phyloP scores from a whole-genome alignment of 2,888 invertebrate species.

The Hedychridium roseum region DNA sequence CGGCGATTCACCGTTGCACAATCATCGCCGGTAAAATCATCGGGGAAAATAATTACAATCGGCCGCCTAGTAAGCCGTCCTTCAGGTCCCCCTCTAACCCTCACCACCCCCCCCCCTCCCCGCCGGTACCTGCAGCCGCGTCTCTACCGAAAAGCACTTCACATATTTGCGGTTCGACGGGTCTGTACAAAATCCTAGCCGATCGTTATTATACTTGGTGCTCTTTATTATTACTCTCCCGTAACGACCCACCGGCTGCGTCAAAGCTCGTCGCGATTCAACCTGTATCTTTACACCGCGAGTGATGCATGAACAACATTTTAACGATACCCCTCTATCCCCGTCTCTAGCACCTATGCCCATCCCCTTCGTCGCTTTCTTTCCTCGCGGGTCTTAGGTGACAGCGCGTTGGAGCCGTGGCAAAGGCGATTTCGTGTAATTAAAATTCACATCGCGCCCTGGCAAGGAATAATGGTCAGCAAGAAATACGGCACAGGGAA shows the following conservation, averaged over 20 bases:
- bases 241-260: slow-evolving; percentile 46
- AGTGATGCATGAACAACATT: no score
- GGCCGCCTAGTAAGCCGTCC: slow-evolving; percentile 38
- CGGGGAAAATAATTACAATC: slow-evolving; percentile 58
- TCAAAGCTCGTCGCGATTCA: no score
- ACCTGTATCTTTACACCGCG: no score
- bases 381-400: no score
- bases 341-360: no score
- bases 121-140: slow-evolving; percentile 19
- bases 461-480: no score
- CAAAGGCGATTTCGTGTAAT: no score
- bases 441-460: no score
- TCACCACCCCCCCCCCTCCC: slow-evolving; percentile 7
- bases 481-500: no score
- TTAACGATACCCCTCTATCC: no score
- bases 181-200: slow-evolving; percentile 57
- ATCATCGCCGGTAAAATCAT: slow-evolving; percentile 38
- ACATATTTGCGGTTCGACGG: slow-evolving; percentile 56
- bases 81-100: neutral
- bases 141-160: slow-evolving; percentile 44
- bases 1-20: slow-evolving; percentile 39
- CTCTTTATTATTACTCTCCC: slow-evolving; percentile 51
- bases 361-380: no score
- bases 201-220: slow-evolving; percentile 52
- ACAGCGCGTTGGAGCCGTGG: no score